Base-by-base conservation (phyloP, 2,113 vertebrate genomes). In the Macroglossus sobrinus region DNA sequence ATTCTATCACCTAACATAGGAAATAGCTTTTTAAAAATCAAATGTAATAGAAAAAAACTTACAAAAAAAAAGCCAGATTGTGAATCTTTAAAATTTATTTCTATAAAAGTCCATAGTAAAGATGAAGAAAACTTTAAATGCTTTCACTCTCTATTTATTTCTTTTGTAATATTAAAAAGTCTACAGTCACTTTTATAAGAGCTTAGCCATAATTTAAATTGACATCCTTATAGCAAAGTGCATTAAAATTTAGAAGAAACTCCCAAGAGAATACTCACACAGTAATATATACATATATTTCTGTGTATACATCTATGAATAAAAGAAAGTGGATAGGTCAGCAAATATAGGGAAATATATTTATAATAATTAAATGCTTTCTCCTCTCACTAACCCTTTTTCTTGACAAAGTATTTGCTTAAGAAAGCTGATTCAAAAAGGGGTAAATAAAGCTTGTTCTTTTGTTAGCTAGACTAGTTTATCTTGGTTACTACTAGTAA, bases 171-270 rank as follows among this genome's bases (percentile, higher is more conserved):
- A 86, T 86, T 85, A 53, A 97, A 87, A 71, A 93, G 87, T 97
- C 21, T 78, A 91, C 69, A 96, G 68, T 96, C 74, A 86, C 69
- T 89, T 96, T 95, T 91, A 89, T 5, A 97, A 96, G 81, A 93
- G 21, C 85, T 81, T 75, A 79, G 82, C 50, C 96, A 72, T 97
- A 96, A 97, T 93, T 91, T 96, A 93, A 96, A 94, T 68, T 96
- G 96, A 97, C 94, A 93, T 93, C 13, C 84, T 97, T 89, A 96
- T 45, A 97, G 95, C 16, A 74, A 97, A 97, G 63, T 96, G 79
- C 93, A 97, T 97, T 97, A 92, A 93, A 97, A 94, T 97, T 97
- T 97, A 97, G 93, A 94, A 92, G 85, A 97, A 92, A 96, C 93
- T 97, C 89, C 94, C 97, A 80, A 85, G 92, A 96, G 94, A 84